phyloP scores from a whole-genome alignment of 2,797 vertebrate species.

The Squalus acanthias region DNA sequence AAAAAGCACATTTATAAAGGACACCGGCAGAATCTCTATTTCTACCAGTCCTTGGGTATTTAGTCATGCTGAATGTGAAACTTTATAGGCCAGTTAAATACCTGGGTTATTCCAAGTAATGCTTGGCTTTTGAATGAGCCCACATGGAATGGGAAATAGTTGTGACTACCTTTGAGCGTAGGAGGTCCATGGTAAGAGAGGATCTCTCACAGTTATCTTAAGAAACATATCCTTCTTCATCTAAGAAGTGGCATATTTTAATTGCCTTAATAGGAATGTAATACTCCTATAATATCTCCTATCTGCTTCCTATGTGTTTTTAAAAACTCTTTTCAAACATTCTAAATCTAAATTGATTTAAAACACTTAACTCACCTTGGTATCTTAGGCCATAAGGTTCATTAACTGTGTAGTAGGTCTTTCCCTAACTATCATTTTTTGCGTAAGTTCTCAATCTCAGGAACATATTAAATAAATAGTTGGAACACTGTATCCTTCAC shows the following conservation, averaged over 20 bases:
- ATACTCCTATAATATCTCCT: background rate
- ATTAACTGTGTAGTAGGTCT: background rate
- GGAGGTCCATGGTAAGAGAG: background rate
- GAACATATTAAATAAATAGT: background rate
- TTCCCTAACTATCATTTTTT: background rate
- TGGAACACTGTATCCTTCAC: background rate
- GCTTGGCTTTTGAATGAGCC: conserved; percentile 7
- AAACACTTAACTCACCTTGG: background rate
- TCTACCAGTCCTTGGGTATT: background rate
- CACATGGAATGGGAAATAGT: conserved; percentile 8
- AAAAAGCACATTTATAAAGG: background rate
- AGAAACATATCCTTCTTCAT: background rate
- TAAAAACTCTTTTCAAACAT: background rate
- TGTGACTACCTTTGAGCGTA: background rate
- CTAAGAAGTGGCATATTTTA: background rate
- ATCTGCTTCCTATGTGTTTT: background rate
- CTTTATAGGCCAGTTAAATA: conserved; percentile 21
- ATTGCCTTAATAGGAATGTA: background rate
- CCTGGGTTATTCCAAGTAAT: background rate
- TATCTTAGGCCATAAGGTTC: background rate
- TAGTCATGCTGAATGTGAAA: conserved; percentile 16
- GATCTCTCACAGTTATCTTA: background rate
- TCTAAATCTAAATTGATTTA: background rate
- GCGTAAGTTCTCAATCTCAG: background rate
- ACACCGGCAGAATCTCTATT: background rate